Base-by-base conservation (phyloP, 2,113 vertebrate species). In the Epinephelus fuscoguttatus region DNA sequence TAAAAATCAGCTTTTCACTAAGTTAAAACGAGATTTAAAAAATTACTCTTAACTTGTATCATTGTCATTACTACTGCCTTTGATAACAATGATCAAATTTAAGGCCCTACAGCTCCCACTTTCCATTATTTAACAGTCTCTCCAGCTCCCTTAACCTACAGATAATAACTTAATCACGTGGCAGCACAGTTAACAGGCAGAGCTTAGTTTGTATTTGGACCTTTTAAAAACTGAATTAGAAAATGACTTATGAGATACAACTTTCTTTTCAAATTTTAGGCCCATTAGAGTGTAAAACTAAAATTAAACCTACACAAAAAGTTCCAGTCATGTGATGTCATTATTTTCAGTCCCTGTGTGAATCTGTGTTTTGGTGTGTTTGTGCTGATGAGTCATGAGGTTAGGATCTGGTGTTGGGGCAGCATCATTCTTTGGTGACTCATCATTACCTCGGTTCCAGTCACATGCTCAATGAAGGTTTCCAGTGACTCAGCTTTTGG, bases 401-500 rank as follows among this genome's bases (percentile, higher is more conserved):
- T 47, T 62, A 33, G 0, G 1, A 50, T 80, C 50, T 40, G 21
- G 6, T 30, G 6, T 59, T 76, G 59, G 21, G 25, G 49, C 37
- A 17, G 21, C 27, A 45, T 70, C n/a, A 3, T 53, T 72, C 18
- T 14, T 42, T 57, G 37, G n/a, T 75, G 67, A 62, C 42, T 87
- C 72, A 83, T 66, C 69, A 7, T 62, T 18, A 71, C 45, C 27
- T 61, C 47, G 73, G 49, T 13, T 77, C 47, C 7, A 14, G 84
- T 90, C 74, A 83, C 64, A 52, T 69, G 72, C 42, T 47, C 14
- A 70, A 1, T 6, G 42, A 33, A 21, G 7, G 18, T 11, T 30
- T 81, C 49, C 49, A 17, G n/a, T 81, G 76, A 86, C 49, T 81
- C 67, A 88, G 81, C 50, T 8, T 86, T 78, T 59, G 18, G 14